These are phyloP conservation scores for Clavelina lepadiformis DNA, from an alignment of 23 tunicate species.

Conservation along the genomic window DNA sequence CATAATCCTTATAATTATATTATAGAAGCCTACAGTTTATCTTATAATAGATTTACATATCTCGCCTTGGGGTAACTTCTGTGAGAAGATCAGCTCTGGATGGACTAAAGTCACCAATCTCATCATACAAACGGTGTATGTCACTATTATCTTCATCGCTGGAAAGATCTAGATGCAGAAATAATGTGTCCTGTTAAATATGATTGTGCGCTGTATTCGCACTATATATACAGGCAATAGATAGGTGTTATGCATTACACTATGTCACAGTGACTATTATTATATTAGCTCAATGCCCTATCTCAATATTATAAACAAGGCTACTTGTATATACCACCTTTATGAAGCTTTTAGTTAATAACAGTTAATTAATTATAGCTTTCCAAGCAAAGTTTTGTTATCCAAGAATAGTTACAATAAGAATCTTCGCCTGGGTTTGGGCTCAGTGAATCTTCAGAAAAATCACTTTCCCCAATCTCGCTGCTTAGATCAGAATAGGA, in stretches of 20 bases:
- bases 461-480: constrained; percentile 39
- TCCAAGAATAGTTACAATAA: constrained; percentile 28
- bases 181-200: neutral
- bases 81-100: constrained; percentile 24
- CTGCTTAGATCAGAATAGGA: constrained; percentile 34
- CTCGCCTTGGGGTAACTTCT: neutral
- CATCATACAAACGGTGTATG: constrained; percentile 71
- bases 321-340: no score
- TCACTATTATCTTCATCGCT: constrained; percentile 37
- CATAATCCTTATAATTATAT: neutral
- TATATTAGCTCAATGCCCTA: no score
- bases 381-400: no score
- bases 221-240: no score
- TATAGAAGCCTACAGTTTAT: neutral
- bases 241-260: no score
- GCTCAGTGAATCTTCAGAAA: constrained; percentile 35
- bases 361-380: no score
- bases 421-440: constrained; percentile 27
- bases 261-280: no score
- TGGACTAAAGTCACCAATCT: constrained; percentile 65
- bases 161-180: constrained; percentile 2
- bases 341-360: no score
- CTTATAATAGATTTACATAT: no score
- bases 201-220: neutral
- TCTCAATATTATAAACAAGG: no score